Percentiles rank a stretch among this genome's conserved stretches.
phyloP scores from a whole-genome alignment of 1,140 invertebrate genomes.

The Coelopa frigida region DNA sequence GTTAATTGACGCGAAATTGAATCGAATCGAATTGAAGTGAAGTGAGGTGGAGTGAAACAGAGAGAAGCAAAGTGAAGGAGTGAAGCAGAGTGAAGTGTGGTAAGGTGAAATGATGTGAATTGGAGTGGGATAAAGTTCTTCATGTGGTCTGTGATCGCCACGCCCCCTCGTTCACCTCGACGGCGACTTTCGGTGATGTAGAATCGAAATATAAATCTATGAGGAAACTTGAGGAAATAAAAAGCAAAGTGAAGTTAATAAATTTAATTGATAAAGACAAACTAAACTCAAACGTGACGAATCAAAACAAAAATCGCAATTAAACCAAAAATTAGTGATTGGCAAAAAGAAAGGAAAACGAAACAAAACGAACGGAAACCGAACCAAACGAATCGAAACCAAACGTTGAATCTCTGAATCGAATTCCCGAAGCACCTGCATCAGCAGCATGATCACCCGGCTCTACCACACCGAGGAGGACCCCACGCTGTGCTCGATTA shows the following conservation, averaged over 20 bases:
- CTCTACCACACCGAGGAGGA: constrained; percentile 40
- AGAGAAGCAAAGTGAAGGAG: neutral
- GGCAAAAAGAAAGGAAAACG: neutral
- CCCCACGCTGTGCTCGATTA: constrained; percentile 37
- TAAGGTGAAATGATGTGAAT: neutral
- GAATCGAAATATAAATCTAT: no score
- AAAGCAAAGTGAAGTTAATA: no score
- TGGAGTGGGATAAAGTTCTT: no score
- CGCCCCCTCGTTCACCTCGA: no score
- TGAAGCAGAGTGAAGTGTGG: neutral
- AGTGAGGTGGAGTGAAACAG: neutral
- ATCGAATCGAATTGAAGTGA: neutral
- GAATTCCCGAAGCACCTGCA: neutral
- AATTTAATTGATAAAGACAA: constrained; percentile 6
- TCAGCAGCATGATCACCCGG: constrained; percentile 34
- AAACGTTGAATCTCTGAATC: neutral
- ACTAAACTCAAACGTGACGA: neutral
- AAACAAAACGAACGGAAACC: neutral
- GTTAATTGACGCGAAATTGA: neutral
- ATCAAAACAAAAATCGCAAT: constrained; percentile 4
- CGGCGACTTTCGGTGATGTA: no score
- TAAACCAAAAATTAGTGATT: constrained; percentile 1
- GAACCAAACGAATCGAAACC: neutral
- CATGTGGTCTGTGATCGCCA: no score
- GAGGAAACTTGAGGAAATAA: no score